Evolutionary conservation across 2,113 vertebrate species (phyloP), one percentile per base, ranked within the genome.

Genomic region (Callaeas wilsoni): DNA sequence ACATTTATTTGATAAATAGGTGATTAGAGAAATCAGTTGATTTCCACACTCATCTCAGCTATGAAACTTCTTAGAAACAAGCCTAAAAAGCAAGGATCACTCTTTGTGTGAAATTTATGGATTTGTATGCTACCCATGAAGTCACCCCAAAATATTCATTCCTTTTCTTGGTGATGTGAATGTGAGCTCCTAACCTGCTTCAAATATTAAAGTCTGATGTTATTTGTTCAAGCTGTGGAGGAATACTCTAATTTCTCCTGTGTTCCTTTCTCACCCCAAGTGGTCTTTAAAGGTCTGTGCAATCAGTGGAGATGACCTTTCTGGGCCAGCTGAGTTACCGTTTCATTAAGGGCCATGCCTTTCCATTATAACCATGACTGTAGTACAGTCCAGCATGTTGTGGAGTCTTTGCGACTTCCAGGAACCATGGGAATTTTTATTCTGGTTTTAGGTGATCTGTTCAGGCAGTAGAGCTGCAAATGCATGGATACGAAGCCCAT

Each of bases 401-500:
- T 44, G 26, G 49, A 52, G 37, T 41, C n/a, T 84, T 90, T 0
- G 2, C 60, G 39, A 17, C 18, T 81, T 59, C n/a, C 73, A 52
- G 42, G 33, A n/a, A 4, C 8, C 5, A 16, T 19, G 20, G 10
- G 39, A 53, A 12, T 39, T 82, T 68, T 89, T 21, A 1, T 16
- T 62, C 76, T 65, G 47, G 10, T 56, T 92, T 92, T 85, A 71
- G 53, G 18, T 62, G 50, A 33, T 69, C 32, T 0, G 0, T 86
- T 87, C 53, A 62, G 74, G 33, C 22, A 44, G 47, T 20, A 32
- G 63, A 79, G 49, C 50, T 67, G 14, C 16, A 79, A 47, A 71
- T 8, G 3, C 16, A 1, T 7, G 7, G 32, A 2, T 77, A 20
- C 16, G 1, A 62, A 55, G 22, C 15, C 49, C n/a, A 3, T 44